Evolutionary conservation across 2,113 vertebrate species (phyloP).

Genomic region (Takifugu bimaculatus): DNA sequence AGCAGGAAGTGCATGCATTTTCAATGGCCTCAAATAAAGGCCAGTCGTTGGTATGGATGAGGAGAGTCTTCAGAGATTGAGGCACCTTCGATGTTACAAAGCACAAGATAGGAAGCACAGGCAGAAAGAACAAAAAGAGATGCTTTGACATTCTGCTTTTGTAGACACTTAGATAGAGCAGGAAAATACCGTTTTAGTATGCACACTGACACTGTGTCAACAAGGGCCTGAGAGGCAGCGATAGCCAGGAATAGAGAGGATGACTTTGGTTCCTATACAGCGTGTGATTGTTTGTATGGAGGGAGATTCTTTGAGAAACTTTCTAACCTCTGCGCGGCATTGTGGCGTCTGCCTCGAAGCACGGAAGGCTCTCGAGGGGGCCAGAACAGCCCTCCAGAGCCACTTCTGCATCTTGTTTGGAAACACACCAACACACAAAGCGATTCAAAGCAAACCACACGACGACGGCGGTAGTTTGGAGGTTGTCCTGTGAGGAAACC

Average conservation of each 20-base stretch:
- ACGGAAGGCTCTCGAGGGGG: slow-evolving; percentile 14
- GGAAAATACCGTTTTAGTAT: slow-evolving; percentile 37
- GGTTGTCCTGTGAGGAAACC: too few relatives aligned
- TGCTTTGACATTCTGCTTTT: slow-evolving; percentile 38
- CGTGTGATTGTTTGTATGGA: slow-evolving; percentile 8
- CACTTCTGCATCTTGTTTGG: slow-evolving; percentile 19
- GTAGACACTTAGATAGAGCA: slow-evolving; percentile 31
- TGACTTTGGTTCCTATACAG: slow-evolving; percentile 30
- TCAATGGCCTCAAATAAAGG: slow-evolving; percentile 72
- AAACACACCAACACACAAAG: not conserved
- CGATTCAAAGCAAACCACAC: not conserved
- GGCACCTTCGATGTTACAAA: slow-evolving; percentile 57
- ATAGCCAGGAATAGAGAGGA: slow-evolving; percentile 23
- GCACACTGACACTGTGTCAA: slow-evolving; percentile 38
- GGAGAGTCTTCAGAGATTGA: slow-evolving; percentile 52
- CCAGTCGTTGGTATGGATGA: slow-evolving; percentile 68
- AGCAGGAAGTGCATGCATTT: slow-evolving; percentile 59
- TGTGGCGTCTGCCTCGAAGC: slow-evolving; percentile 39
- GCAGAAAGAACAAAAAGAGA: slow-evolving; percentile 39
- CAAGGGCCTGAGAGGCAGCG: slow-evolving; percentile 30
- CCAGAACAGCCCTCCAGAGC: slow-evolving; percentile 14
- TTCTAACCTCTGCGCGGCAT: slow-evolving; percentile 33
- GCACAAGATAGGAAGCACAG: slow-evolving; percentile 42
- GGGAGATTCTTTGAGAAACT: slow-evolving; percentile 3
- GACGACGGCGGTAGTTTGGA: not conserved